Evolutionary conservation across 2,888 invertebrate species (phyloP).

Genomic region (Spatulosminthurus flaviceps): DNA sequence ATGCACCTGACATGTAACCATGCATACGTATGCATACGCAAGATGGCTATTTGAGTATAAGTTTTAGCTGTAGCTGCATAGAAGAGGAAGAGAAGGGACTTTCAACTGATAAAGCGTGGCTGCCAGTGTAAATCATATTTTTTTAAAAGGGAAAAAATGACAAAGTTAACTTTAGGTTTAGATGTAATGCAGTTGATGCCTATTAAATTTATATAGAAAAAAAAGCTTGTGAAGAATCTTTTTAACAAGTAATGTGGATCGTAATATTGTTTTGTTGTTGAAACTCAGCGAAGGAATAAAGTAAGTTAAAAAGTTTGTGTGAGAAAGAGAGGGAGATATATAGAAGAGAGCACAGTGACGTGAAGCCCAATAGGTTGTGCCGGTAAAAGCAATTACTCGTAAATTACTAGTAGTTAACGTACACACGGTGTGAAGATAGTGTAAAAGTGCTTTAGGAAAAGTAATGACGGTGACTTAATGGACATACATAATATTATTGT

Average conservation of each 20-base stretch:
- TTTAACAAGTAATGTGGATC: neutral
- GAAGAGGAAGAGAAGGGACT: neutral
- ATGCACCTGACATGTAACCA: no score
- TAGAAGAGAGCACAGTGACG: neutral
- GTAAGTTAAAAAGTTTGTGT: neutral
- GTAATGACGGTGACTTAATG: constrained; percentile 32
- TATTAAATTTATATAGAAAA: neutral
- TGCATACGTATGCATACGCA: no score
- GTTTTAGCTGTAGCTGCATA: no score
- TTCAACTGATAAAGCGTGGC: neutral
- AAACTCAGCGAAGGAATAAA: neutral
- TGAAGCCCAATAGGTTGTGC: neutral
- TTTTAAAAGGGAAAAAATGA: neutral
- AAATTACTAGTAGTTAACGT: constrained; percentile 30
- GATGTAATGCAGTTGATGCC: neutral
- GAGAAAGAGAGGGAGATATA: constrained; percentile 6
- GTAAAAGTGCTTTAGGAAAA: constrained; percentile 34
- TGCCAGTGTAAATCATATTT: constrained; percentile 4
- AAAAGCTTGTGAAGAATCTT: neutral
- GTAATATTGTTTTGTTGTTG: neutral
- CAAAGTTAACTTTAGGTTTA: neutral
- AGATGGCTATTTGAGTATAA: no score
- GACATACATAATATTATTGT: constrained; percentile 28
- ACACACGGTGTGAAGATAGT: constrained; percentile 25
- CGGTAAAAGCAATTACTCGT: constrained; percentile 33